These are phyloP conservation scores for Nemopilema nomurai DNA, from an alignment of 30 jellyfish, hydroid and myxozoan genomes.

Conservation along the genomic window DNA sequence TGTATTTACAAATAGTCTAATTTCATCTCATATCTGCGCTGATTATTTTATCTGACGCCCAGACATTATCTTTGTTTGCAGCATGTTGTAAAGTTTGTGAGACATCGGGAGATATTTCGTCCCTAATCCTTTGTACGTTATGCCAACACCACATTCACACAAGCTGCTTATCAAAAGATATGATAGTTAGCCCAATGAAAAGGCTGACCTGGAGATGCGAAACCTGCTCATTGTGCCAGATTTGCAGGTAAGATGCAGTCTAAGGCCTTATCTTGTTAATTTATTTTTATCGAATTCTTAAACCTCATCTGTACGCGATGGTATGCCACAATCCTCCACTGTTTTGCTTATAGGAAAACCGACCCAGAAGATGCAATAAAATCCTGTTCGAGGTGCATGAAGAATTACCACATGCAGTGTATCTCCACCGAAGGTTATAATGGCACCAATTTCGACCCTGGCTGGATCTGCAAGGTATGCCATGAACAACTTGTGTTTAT, in stretches of 20 bases:
- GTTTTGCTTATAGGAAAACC: constrained; percentile 11
- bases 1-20: too few relatives aligned
- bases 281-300: neutral
- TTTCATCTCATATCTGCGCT: too few relatives aligned
- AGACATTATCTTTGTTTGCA: constrained; percentile 1
- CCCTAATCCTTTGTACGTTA: constrained; percentile 49
- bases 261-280: neutral
- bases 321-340: neutral
- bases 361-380: constrained; percentile 8
- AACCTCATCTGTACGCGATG: neutral
- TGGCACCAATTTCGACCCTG: neutral
- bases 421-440: constrained; percentile 18
- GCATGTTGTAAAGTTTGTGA: constrained; percentile 60
- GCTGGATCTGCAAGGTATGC: constrained; percentile 35
- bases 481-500: too few relatives aligned
- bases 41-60: neutral
- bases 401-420: constrained; percentile 42
- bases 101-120: constrained; percentile 39
- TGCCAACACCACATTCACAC: constrained; percentile 65
- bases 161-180: constrained; percentile 27
- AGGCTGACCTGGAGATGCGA: constrained; percentile 77
- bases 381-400: constrained; percentile 47
- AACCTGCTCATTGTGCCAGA: constrained; percentile 62
- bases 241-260: constrained; percentile 62
- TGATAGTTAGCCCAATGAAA: constrained; percentile 4